Base-by-base conservation (phyloP, 1,140 invertebrate species). In the Euglossa dilemma region DNA sequence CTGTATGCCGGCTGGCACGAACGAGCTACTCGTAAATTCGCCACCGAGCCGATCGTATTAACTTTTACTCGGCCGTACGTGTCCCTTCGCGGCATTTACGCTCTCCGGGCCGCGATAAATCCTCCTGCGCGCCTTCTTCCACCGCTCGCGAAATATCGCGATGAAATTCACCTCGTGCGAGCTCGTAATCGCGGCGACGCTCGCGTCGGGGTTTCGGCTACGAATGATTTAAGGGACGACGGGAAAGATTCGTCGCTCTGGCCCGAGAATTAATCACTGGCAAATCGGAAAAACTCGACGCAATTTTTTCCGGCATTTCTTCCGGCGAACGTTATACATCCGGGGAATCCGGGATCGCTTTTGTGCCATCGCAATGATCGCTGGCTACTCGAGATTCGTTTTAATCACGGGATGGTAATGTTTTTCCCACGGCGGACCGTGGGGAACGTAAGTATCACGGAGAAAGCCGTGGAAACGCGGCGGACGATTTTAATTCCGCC, bases 401-500 rank as follows among this genome's bases (percentile, higher is more conserved):
- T 57, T 56, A 57, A 45, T 50, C 18, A 28, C 20, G 18, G 18
- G 12, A 28, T 25, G 61, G n/a, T 50, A 71, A 67, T 14, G 72
- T 66, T 52, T 56, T 25, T 20, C 18, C 59, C 75, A 75, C 36
- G 75, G 73, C 79, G 36, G 50, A 43, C 61, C 25, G 57, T 12
- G 16, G 43, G 47, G 69, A 63, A 71, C 79, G 79, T 63, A 47
- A 64, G 50, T 64, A 54, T 67, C 28, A 76, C 69, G 63, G 61
- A 47, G 64, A 20, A 47, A 14, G 8, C 23, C 0, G 61, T 8
- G 16, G 45, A 73, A 59, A 54, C n/a, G n/a, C 61, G 9, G 77
- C 52, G 23, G 23, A 57, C n/a, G 73, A 69, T 82, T 76, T 82
- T 82, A 82, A 82, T 76, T 47, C 63, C 18, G n/a, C 25, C 36